Conservation (phyloP, 30 jellyfish, hydroid and myxozoan species). For the Aurelia coerulea region DNA sequence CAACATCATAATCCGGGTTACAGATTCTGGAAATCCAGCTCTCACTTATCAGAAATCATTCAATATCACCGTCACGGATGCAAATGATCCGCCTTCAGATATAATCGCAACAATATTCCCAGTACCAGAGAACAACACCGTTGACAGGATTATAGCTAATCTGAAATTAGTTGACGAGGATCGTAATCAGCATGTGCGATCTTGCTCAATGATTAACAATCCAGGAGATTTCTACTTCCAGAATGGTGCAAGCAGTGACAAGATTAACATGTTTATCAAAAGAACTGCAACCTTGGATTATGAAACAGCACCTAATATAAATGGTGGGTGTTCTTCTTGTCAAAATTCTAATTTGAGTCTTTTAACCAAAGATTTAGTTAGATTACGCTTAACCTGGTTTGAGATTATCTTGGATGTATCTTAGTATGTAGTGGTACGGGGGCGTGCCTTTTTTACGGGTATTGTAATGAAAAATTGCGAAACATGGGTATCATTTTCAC, state of each 20-base stretch:
- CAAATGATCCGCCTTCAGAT: constrained; percentile 87
- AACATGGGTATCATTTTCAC: too few relatives aligned
- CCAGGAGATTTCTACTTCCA: constrained; percentile 38
- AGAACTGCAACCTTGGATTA: constrained; percentile 53
- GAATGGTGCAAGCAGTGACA: constrained; percentile 5
- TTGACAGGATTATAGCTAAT: constrained; percentile 62
- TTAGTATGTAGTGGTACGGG: too few relatives aligned
- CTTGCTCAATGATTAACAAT: constrained; percentile 18
- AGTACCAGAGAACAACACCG: constrained; percentile 64
- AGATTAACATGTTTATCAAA: background rate
- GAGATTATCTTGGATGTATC: too few relatives aligned
- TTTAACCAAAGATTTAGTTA: too few relatives aligned
- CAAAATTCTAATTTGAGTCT: background rate
- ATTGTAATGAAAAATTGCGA: too few relatives aligned
- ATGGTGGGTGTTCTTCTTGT: constrained; percentile 9
- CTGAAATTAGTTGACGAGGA: constrained; percentile 77
- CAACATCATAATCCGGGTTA: constrained; percentile 36
- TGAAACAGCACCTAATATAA: constrained; percentile 49
- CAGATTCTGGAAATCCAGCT: constrained; percentile 83
- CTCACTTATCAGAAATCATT: constrained; percentile 58
- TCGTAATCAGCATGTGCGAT: constrained; percentile 17
- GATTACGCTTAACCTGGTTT: too few relatives aligned
- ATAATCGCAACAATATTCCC: constrained; percentile 54
- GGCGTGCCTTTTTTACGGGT: too few relatives aligned
- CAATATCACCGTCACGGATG: constrained; percentile 69